Evolutionary conservation across 1,140 invertebrate species (phyloP), one percentile per base, ranked within the genome.

Genomic region (Diploscapter pachys): DNA sequence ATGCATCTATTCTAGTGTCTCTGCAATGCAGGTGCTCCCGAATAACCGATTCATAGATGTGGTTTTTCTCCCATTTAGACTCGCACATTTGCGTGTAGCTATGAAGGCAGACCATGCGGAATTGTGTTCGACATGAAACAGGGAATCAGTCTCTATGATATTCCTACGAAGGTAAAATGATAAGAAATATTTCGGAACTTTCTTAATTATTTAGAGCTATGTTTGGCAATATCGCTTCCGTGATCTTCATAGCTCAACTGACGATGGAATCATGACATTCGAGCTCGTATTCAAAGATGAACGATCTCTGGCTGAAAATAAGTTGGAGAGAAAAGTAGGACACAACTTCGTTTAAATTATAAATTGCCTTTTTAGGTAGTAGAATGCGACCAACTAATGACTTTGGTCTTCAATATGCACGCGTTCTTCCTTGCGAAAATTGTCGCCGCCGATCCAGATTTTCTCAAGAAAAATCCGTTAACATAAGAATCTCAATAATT

Each of bases 191-290:
- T 31, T 31, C 31, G 3, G 48, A 8, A 57, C 48, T 64, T 66
- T 31, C 31, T 31, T 31, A 31, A 31, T 31, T 31, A 31, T 77
- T 63, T 77, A 89, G 88, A 86, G 83, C 8, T 90, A 90, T 75
- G 86, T 90, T 71, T 97, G 95, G 94, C 90, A 92, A 66, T 96
- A 93, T 85, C 91, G 94, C 84, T 98, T 98, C 89, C 94, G 94
- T 2, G 93, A 96, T 85, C 87, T 98, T 69, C 90, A 95, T 86
- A 92, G 93, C n/a, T 97, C 94, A 4, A 96, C 94, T 57, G 95
- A 98, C 85, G 95, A 98, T 88, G 93, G 94, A 11, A 95, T 95
- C 86, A 93, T 92, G 31, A 92, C 93, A 86, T 87, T 98, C 73
- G 96, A 95, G 85, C 88, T 98, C 66, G 92, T 95, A 86, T 98